Percentiles rank a stretch among this genome's conserved stretches.
Evolutionary conservation across 2,113 vertebrate species (phyloP).

Genomic region (Chinchilla lanigera): DNA sequence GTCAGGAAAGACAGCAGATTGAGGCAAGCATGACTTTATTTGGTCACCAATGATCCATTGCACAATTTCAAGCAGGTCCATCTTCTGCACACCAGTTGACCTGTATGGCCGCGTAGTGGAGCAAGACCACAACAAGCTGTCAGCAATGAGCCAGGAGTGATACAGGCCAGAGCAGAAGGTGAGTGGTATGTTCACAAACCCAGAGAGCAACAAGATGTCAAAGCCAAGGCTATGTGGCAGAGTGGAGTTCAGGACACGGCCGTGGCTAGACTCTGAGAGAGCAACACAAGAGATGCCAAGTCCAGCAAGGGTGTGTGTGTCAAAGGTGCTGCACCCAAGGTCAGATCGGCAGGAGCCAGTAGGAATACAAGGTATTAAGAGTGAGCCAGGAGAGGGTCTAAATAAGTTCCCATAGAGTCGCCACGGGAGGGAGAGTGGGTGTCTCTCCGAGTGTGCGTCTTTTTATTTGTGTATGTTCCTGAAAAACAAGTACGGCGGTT

Average conservation of each 20-base stretch:
- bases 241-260: neutral
- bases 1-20: slow-evolving; percentile 46
- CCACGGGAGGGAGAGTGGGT: no score
- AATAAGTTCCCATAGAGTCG: neutral
- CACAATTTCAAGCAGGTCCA: slow-evolving; percentile 44
- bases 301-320: neutral
- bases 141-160: slow-evolving; percentile 36
- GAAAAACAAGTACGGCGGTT: neutral
- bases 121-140: slow-evolving; percentile 69
- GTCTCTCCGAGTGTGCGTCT: neutral
- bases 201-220: slow-evolving; percentile 26
- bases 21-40: neutral
- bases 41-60: slow-evolving; percentile 15
- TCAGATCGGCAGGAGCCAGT: neutral
- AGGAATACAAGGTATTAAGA: neutral
- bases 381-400: neutral
- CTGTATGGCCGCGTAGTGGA: slow-evolving; percentile 24
- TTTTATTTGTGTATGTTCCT: neutral
- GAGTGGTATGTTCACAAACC: slow-evolving; percentile 19
- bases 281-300: neutral
- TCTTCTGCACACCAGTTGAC: slow-evolving; percentile 55
- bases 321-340: neutral
- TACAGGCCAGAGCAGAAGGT: slow-evolving; percentile 61
- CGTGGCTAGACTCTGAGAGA: neutral
- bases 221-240: neutral